A percentile compares a stretch with the other conserved stretches of the same genome.
These are phyloP conservation scores for Penaeus chinensis DNA, from an alignment of 1,140 invertebrate species.

Conservation along the genomic window DNA sequence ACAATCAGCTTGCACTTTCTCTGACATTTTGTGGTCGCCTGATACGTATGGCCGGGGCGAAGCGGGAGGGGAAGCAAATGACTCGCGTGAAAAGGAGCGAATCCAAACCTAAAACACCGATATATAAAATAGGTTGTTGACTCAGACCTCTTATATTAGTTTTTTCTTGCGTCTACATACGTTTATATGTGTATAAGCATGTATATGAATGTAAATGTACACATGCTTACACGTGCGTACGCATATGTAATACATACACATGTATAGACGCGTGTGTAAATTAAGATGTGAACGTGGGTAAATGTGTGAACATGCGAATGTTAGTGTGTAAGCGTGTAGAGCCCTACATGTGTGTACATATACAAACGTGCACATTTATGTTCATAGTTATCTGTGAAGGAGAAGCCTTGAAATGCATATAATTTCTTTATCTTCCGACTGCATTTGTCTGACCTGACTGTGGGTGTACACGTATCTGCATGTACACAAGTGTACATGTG, in stretches of 20 bases:
- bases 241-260: neutral
- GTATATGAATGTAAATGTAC: neutral
- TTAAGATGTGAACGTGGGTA: neutral
- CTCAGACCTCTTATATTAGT: too few species aligned
- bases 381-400: too few species aligned
- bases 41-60: constrained; percentile 55
- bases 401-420: too few species aligned
- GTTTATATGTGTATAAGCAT: neutral
- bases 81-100: constrained; percentile 29
- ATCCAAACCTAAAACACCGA: too few species aligned
- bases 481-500: too few species aligned
- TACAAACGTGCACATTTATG: too few species aligned
- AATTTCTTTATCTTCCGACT: too few species aligned
- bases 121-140: too few species aligned
- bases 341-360: too few species aligned
- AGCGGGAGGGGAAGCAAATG: constrained; percentile 32
- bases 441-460: too few species aligned
- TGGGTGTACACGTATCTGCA: too few species aligned
- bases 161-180: neutral
- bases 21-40: constrained; percentile 75
- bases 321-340: too few species aligned
- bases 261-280: neutral
- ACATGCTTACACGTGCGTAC: neutral
- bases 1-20: constrained; percentile 86
- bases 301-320: neutral